Evolutionary conservation across 1,140 invertebrate genomes (phyloP), one percentile per base, ranked within the genome.

Genomic region (Aphelinus certus): DNA sequence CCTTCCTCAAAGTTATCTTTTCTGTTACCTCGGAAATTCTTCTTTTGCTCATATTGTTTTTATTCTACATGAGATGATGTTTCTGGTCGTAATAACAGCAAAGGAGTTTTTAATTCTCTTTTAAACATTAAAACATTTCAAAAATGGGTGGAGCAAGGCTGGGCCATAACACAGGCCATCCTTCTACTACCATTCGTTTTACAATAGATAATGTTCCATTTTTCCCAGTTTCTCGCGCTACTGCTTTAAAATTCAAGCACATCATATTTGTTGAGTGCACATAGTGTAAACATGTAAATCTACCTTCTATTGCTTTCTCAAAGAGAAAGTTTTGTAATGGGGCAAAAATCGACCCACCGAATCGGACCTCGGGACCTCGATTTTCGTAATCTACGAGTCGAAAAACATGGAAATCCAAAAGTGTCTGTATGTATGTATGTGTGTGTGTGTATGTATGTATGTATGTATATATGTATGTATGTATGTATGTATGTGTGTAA

Each of bases 91-190:
- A 62, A 10, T 62, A 62, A 62, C 45, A 46, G 45, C 60, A 64
- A 64, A 64, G 9, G 62, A 48, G 62, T 64, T 48, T 58, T 51
- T 4, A 77, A 63, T 72, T 77, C 48, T 63, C 76, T 63, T 2
- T 51, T 58, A 46, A 71, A 77, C 64, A 77, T 57, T 26, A 77
- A 60, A 2, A 86, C 45, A 83, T 78, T 1, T 75, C 3, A 5
- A 78, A 76, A 42, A 62, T 72, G 73, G 84, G 85, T 64, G 79
- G 79, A 45, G 77, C 84, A 3, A 89, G 81, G 9, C 78, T 76
- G 6, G 81, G 82, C 85, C 85, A 89, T 81, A 82, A 89, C 48
- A 85, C 3, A 10, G 10, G 56, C 51, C 45, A 47, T 43, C 53
- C 43, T 7, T n/a, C 42, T n/a, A 53, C 2, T 45, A 45, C 46